Evolutionary conservation across 2,888 invertebrate genomes (phyloP), one percentile per base, ranked within the genome.

Genomic region (Heteromurus nitidus): DNA sequence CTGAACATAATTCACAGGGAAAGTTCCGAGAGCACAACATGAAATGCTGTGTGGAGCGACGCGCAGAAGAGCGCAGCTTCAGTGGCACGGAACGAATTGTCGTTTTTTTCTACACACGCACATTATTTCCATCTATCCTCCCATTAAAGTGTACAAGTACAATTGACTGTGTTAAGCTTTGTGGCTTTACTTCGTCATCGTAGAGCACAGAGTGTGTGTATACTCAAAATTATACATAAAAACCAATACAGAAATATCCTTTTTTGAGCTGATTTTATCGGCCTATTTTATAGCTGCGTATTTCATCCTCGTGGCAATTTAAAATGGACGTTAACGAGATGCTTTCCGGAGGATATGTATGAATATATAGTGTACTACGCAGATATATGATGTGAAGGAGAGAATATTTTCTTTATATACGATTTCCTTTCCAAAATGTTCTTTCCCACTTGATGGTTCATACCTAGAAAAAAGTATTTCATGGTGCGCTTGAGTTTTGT

Each of bases 271-370:
- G 79, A 79, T 79, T 79, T 79, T 79, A 79, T 79, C 80, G 58
- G 44, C 18, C 30, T 72, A 72, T 79, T 80, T 80, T 80, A 80
- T 80, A 72, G 80, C 72, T 16, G 50, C 72, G 65, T 80, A 80
- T 80, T 72, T 72, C 80, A 80, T 79, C 72, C 80, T 79, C 47
- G 72, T 72, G 72, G 72, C 80, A 72, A 80, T 80, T 80, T 72
- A 64, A 80, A 80, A 67, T 65, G 80, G 65, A 72, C 80, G 65
- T 80, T 80, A 80, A 80, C 80, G 80, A 80, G 80, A 80, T 72
- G 72, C 72, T 80, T 80, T 80, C 67, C 72, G 72, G 58, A 72
- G 80, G 67, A 77, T 62, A 62, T 30, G 50, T 26, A 36, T 20
- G 26, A 1, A 58, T 58, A 28, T 26, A 13, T 18, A n/a, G 50